phyloP scores from a whole-genome alignment of 2,797 vertebrate genomes.

The Karalla daura region DNA sequence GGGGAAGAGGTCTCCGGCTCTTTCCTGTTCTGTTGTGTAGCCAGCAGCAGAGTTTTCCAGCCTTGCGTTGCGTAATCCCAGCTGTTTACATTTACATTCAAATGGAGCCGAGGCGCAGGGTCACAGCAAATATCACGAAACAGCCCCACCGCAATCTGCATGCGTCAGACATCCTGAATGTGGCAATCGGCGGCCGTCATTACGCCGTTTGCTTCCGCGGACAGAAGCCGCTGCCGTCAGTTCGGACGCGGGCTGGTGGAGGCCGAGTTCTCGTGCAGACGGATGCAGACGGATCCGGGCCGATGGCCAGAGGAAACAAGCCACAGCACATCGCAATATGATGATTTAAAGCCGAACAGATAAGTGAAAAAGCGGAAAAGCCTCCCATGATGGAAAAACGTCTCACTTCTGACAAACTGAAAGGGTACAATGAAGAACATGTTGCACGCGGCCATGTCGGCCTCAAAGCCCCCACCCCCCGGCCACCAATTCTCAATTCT shows the following conservation, averaged over 20 bases:
- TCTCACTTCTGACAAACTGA: too few species aligned
- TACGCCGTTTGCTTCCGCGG: conserved; percentile 28
- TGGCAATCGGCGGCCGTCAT: conserved; percentile 12
- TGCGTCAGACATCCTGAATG: conserved; percentile 20
- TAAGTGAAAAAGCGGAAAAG: too few species aligned
- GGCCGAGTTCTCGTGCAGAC: too few species aligned
- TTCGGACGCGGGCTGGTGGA: too few species aligned
- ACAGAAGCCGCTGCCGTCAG: conserved; percentile 6
- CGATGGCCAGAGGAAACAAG: background rate
- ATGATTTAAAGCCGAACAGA: too few species aligned
- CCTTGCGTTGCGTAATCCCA: conserved; percentile 23
- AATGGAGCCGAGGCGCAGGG: conserved; percentile 24
- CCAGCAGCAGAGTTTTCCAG: conserved; percentile 35
- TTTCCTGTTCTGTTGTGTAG: conserved; percentile 35
- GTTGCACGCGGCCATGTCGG: too few species aligned
- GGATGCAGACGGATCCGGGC: background rate
- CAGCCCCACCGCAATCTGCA: conserved; percentile 27
- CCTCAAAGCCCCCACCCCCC: too few species aligned
- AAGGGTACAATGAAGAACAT: too few species aligned
- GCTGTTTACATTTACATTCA: conserved; percentile 45
- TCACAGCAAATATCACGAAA: conserved; percentile 32
- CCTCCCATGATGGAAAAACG: too few species aligned
- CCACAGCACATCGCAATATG: too few species aligned
- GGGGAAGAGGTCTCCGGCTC: conserved; percentile 33
- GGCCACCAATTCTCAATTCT: too few species aligned